These are phyloP conservation scores for Pecten maximus DNA, from an alignment of 2,888 invertebrate species.

Conservation along the genomic window DNA sequence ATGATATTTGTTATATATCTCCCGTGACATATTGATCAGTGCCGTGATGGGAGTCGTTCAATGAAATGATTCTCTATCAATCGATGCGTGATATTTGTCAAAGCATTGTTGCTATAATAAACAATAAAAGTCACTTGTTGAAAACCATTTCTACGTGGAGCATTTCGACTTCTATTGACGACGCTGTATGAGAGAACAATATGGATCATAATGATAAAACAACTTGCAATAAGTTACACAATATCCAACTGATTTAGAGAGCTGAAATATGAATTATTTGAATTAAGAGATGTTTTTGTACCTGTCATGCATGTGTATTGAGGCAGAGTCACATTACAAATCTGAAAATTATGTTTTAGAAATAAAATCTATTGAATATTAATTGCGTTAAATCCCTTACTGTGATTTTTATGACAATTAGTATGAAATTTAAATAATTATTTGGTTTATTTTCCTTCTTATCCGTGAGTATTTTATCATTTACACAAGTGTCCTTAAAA, in stretches of 20 bases:
- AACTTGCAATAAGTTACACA: not conserved
- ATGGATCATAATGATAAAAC: not conserved
- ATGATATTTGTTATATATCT: not conserved
- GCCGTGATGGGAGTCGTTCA: conserved; percentile 36
- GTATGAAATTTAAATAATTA: too few species aligned
- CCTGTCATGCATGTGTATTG: not conserved
- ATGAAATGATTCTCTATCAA: conserved; percentile 48
- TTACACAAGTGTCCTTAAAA: too few species aligned
- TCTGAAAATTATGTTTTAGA: not conserved
- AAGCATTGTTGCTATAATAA: not conserved
- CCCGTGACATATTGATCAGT: not conserved
- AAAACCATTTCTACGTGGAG: not conserved
- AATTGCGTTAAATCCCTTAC: too few species aligned
- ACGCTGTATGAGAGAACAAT: not conserved
- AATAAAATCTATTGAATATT: too few species aligned
- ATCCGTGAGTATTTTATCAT: too few species aligned
- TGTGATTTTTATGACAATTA: too few species aligned
- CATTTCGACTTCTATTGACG: not conserved
- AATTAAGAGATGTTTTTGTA: not conserved
- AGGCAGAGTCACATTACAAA: not conserved
- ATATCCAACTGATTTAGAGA: not conserved
- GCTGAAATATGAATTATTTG: not conserved
- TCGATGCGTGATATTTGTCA: conserved; percentile 52
- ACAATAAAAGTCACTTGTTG: not conserved
- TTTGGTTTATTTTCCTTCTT: too few species aligned